Percentiles rank a stretch among this genome's conserved stretches.
Evolutionary conservation across 2,888 invertebrate species (phyloP).

Genomic region (Nomada hirtipes): DNA sequence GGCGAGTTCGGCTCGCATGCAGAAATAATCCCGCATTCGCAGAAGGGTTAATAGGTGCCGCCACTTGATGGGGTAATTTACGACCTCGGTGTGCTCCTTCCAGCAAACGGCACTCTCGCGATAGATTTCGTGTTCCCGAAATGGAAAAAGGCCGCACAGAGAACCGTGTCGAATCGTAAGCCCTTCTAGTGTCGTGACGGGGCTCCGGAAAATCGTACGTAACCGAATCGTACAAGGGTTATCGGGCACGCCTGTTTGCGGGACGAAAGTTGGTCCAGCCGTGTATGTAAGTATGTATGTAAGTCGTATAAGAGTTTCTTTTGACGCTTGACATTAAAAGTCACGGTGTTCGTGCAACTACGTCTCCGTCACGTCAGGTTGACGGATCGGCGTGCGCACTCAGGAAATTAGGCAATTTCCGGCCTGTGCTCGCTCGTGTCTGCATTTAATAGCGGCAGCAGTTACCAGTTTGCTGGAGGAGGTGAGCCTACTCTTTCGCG

Average conservation of each 20-base stretch:
- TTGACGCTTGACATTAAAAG: slow-evolving; percentile 84
- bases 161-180: neutral
- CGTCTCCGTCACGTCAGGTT: slow-evolving; percentile 83
- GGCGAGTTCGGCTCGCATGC: too few species aligned
- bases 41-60: too few species aligned
- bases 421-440: slow-evolving; percentile 83
- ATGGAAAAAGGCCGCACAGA: neutral
- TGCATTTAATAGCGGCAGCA: slow-evolving; percentile 82
- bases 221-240: slow-evolving; percentile 1
- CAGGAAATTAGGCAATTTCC: slow-evolving; percentile 85
- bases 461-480: slow-evolving; percentile 73
- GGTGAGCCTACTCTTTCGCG: slow-evolving; percentile 45
- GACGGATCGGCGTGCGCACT: slow-evolving; percentile 84
- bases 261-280: slow-evolving; percentile 59
- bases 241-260: slow-evolving; percentile 24
- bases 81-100: too few species aligned
- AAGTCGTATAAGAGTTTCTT: slow-evolving; percentile 72
- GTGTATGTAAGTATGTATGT: slow-evolving; percentile 36
- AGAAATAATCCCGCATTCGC: too few species aligned
- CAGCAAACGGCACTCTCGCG: too few species aligned
- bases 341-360: slow-evolving; percentile 82
- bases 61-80: too few species aligned
- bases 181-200: neutral
- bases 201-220: neutral
- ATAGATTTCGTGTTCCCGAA: neutral